phyloP scores from a whole-genome alignment of 2,888 invertebrate species.

The Parnassius apollo region DNA sequence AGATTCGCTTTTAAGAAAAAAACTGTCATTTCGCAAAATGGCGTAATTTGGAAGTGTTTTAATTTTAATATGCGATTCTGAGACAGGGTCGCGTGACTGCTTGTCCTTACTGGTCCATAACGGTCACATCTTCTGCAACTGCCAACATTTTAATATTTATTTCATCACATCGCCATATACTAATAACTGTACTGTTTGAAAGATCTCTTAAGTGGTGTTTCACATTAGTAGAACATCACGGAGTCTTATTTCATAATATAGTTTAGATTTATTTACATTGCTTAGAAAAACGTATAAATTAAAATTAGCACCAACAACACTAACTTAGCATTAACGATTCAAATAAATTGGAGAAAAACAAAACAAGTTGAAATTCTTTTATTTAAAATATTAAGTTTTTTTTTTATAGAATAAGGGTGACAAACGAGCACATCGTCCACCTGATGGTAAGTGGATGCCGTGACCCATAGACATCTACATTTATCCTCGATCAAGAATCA shows the following conservation, averaged over 20 bases:
- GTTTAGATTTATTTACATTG: not conserved
- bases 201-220: not conserved
- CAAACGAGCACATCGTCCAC: too few relatives aligned
- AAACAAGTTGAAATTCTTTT: too few relatives aligned
- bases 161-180: slow-evolving; percentile 2
- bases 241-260: not conserved
- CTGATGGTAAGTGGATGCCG: too few relatives aligned
- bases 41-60: slow-evolving; percentile 3
- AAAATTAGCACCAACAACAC: too few relatives aligned
- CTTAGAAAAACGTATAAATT: not conserved
- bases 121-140: slow-evolving; percentile 2
- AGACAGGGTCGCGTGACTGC: slow-evolving; percentile 4
- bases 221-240: not conserved
- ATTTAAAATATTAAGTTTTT: too few relatives aligned
- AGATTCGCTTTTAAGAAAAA: slow-evolving; percentile 6
- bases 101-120: not conserved
- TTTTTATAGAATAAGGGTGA: too few relatives aligned
- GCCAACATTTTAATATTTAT: slow-evolving; percentile 9
- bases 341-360: too few relatives aligned
- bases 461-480: too few relatives aligned
- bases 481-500: too few relatives aligned
- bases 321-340: too few relatives aligned
- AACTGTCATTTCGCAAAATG: not conserved
- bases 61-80: not conserved
- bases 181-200: not conserved